phyloP scores from a whole-genome alignment of 2,797 vertebrate species.

The Momotus momota region DNA sequence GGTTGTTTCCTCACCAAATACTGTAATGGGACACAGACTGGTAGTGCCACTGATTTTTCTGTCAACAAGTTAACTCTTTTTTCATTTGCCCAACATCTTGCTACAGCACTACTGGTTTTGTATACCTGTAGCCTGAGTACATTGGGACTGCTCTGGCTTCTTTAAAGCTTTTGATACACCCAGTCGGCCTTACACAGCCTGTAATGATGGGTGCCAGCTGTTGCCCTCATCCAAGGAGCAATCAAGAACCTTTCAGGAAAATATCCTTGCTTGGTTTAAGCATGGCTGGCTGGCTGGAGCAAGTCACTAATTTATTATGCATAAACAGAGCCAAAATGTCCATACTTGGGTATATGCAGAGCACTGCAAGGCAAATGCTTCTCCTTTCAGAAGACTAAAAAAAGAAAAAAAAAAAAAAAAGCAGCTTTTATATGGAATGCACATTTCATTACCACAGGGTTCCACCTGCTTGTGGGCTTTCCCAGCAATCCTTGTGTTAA shows the following conservation, averaged over 20 bases:
- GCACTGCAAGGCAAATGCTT: background rate
- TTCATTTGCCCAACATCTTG: background rate
- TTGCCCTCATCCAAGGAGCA: background rate
- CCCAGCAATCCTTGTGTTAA: background rate
- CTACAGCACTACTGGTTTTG: background rate
- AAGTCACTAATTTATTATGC: background rate
- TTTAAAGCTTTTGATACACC: background rate
- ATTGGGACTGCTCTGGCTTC: background rate
- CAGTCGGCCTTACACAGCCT: background rate
- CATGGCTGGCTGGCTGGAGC: background rate
- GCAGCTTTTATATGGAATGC: background rate
- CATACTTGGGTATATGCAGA: background rate
- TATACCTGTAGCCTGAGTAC: background rate
- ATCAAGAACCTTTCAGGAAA: background rate
- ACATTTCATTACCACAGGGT: background rate
- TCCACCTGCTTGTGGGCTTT: background rate
- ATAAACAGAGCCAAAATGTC: background rate
- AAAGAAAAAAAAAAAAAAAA: background rate
- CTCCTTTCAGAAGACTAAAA: background rate
- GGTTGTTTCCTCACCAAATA: background rate
- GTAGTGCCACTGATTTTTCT: background rate
- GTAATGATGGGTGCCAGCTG: background rate
- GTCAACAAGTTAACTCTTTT: background rate
- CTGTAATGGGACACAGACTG: background rate
- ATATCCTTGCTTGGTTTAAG: background rate